phyloP scores from a whole-genome alignment of 2,888 invertebrate species.

The Dryobotodes eremita region DNA sequence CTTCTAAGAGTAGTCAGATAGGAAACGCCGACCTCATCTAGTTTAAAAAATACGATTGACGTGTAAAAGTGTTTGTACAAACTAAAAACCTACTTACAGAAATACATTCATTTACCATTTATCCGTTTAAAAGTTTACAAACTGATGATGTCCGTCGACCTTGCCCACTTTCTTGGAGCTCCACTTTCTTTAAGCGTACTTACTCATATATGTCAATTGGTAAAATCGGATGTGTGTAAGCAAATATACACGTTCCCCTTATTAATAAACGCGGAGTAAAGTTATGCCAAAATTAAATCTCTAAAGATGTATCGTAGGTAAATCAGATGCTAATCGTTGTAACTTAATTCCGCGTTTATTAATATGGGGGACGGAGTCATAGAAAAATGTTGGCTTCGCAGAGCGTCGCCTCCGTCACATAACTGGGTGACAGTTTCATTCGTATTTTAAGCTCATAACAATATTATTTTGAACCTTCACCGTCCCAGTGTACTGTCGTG shows the following conservation, averaged over 20 bases:
- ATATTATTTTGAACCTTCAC: background rate
- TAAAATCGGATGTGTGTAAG: too few relatives aligned
- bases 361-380: background rate
- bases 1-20: too few relatives aligned
- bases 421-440: background rate
- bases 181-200: constrained; percentile 1
- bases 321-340: background rate
- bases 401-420: background rate
- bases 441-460: background rate
- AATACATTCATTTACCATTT: too few relatives aligned
- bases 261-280: background rate
- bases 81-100: too few relatives aligned
- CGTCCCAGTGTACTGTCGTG: background rate
- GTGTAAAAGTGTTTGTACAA: too few relatives aligned
- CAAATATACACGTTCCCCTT: background rate
- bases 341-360: background rate
- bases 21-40: too few relatives aligned
- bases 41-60: too few relatives aligned
- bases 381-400: background rate
- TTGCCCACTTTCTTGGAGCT: constrained; percentile 31
- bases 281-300: background rate
- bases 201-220: background rate
- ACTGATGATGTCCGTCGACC: constrained; percentile 44
- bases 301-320: background rate
- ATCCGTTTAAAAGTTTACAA: background rate